Percentiles rank a stretch among this genome's conserved stretches.
Evolutionary conservation across 2,888 invertebrate genomes (phyloP).

Genomic region (Anagyrus pseudococci): DNA sequence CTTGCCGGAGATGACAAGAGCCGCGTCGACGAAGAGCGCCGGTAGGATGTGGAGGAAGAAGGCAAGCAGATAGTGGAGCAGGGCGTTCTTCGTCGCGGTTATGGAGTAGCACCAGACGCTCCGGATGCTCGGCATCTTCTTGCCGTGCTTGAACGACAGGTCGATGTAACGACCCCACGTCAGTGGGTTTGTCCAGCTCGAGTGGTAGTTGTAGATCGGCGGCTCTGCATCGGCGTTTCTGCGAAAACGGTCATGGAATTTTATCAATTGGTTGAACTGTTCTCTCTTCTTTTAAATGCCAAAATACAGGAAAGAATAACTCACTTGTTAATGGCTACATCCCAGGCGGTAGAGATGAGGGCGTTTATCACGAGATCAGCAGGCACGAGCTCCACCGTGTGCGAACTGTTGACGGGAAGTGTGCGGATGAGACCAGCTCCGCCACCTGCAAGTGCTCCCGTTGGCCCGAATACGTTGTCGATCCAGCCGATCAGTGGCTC

Average conservation of each 20-base stretch:
- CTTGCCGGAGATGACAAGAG: conserved; percentile 64
- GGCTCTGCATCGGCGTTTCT: conserved; percentile 52
- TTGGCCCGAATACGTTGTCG: conserved; percentile 72
- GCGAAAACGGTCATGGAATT: neutral
- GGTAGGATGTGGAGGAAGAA: conserved; percentile 71
- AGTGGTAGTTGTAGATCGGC: conserved; percentile 69
- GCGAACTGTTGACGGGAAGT: conserved; percentile 50
- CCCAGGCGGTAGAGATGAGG: conserved; percentile 61
- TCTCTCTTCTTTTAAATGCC: too few relatives aligned
- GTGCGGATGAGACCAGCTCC: conserved; percentile 69
- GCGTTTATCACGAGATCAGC: conserved; percentile 63
- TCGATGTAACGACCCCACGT: conserved; percentile 66
- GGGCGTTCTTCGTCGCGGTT: conserved; percentile 62
- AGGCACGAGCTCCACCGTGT: conserved; percentile 60
- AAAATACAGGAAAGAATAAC: neutral
- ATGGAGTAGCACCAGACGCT: conserved; percentile 60
- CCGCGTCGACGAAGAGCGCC: conserved; percentile 68
- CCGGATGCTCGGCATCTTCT: conserved; percentile 44
- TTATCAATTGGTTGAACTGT: neutral
- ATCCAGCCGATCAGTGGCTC: conserved; percentile 72
- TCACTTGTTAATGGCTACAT: conserved; percentile 60
- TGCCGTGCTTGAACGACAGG: conserved; percentile 55
- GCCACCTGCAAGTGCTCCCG: conserved; percentile 61
- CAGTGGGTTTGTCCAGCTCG: conserved; percentile 67
- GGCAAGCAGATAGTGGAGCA: conserved; percentile 60